These are phyloP conservation scores for Meloidogyne hapla DNA, from an alignment of 1,140 invertebrate genomes.

Conservation along the genomic window DNA sequence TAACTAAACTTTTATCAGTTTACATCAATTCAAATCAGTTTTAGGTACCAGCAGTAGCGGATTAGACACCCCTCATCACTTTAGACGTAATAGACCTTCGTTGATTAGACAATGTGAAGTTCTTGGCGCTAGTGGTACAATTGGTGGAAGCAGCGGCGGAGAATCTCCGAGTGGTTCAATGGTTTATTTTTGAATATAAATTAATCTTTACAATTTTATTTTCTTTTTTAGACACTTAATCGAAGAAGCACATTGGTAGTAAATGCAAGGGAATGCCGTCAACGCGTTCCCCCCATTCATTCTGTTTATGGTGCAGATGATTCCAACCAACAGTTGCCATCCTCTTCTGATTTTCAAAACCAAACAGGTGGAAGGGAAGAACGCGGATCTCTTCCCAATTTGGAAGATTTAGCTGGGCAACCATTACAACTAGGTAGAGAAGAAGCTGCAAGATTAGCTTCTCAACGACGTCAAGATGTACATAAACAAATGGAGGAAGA, in stretches of 20 bases:
- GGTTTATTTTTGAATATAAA: background rate
- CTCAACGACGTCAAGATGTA: slow-evolving; percentile 85
- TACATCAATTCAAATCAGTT: background rate
- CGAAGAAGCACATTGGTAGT: slow-evolving; percentile 59
- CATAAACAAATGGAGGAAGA: slow-evolving; percentile 84
- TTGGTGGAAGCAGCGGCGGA: background rate
- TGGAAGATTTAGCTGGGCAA: slow-evolving; percentile 71
- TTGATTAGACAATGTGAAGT: slow-evolving; percentile 61
- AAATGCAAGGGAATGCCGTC: slow-evolving; percentile 19
- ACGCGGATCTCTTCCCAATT: slow-evolving; percentile 79
- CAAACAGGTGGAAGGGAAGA: slow-evolving; percentile 42
- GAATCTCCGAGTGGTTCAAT: slow-evolving; percentile 18
- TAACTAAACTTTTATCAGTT: slow-evolving; percentile 7
- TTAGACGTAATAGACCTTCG: slow-evolving; percentile 57
- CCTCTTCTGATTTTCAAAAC: background rate
- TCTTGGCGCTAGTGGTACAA: slow-evolving; percentile 28
- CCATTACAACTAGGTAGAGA: slow-evolving; percentile 74
- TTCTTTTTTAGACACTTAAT: slow-evolving; percentile 45
- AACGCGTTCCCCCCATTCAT: slow-evolving; percentile 22
- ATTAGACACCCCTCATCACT: background rate
- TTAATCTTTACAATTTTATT: background rate
- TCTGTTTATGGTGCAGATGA: slow-evolving; percentile 25
- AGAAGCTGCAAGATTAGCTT: slow-evolving; percentile 87
- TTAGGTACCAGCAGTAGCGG: background rate
- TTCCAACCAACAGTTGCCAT: background rate